Evolutionary conservation across 2,888 invertebrate species (phyloP), one percentile per base, ranked within the genome.

Genomic region (Gisinianus flammeolus): DNA sequence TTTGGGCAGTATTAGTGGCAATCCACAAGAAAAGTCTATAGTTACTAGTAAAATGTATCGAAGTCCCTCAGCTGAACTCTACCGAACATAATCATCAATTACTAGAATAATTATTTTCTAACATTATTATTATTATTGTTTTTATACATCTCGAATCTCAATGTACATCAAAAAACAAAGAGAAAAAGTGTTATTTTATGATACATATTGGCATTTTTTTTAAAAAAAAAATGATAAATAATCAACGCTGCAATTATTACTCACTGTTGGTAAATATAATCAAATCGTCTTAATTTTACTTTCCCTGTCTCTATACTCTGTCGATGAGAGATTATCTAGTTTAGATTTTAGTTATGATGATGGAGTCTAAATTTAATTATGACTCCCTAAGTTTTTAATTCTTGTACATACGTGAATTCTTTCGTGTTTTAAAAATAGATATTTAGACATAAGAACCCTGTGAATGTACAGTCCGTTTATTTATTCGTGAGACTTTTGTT

Each of bases 31-130:
- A 56, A 56, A 69, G 56, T 22, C 66, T 66, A 73, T 26, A 19
- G 78, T 77, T 56, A 70, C 31, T 44, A 80, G 83, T 58, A 82
- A 81, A 80, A 81, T 83, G 83, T 84, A 83, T 44, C 71, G 84
- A 56, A 82, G 79, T 30, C 82, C 84, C 1, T 84, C 84, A 4
- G 79, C 81, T 28, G 83, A 82, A 76, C 76, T 83, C 35, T 68
- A 68, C 31, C 68, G 35, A 22, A 68, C 68, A 16, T 68, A 33
- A 62, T n/a, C n/a, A n/a, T n/a, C n/a, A n/a, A n/a, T n/a, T n/a
- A n/a, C n/a, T n/a, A n/a, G n/a, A n/a, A n/a, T n/a, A n/a, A n/a
- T n/a, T n/a, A n/a, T n/a, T n/a, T n/a, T n/a, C n/a, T n/a, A n/a
- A n/a, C n/a, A n/a, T n/a, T n/a, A n/a, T n/a, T n/a, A n/a, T n/a